Evolutionary conservation across 2,113 vertebrate genomes (phyloP).

Genomic region (Rissa tridactyla): DNA sequence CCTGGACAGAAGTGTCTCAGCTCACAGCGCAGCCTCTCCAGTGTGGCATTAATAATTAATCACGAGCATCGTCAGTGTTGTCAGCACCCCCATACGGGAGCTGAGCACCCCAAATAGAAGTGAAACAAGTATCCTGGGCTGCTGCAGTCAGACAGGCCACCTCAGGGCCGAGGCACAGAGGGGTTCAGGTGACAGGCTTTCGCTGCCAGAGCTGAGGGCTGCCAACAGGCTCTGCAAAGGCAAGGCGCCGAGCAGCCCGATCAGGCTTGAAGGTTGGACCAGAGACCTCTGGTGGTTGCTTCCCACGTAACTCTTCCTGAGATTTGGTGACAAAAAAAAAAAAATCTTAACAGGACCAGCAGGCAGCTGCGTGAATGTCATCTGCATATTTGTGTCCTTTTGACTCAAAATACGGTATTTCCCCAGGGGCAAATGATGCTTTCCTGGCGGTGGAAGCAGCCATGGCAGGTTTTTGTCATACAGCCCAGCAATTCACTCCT

Average conservation of each 20-base stretch:
- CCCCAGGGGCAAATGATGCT: neutral
- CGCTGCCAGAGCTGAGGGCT: neutral
- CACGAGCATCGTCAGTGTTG: neutral
- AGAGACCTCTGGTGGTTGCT: neutral
- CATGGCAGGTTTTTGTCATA: neutral
- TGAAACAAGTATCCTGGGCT: neutral
- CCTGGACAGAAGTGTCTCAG: neutral
- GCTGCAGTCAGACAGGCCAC: too few relatives aligned
- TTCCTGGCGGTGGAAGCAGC: neutral
- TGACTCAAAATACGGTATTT: neutral
- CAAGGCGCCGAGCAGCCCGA: neutral
- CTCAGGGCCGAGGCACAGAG: neutral
- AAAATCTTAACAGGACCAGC: neutral
- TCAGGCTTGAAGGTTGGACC: neutral
- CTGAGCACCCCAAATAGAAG: neutral
- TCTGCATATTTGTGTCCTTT: neutral
- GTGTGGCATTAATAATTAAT: neutral
- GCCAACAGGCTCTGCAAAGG: neutral
- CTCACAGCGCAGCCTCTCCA: neutral
- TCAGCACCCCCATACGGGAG: neutral
- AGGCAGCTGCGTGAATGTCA: neutral
- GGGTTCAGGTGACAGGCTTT: neutral
- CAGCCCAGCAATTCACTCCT: neutral
- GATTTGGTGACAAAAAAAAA: neutral
- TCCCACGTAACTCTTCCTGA: neutral